Conservation (phyloP, 2,113 vertebrate genomes). For the Ivindomyrus marchei region DNA sequence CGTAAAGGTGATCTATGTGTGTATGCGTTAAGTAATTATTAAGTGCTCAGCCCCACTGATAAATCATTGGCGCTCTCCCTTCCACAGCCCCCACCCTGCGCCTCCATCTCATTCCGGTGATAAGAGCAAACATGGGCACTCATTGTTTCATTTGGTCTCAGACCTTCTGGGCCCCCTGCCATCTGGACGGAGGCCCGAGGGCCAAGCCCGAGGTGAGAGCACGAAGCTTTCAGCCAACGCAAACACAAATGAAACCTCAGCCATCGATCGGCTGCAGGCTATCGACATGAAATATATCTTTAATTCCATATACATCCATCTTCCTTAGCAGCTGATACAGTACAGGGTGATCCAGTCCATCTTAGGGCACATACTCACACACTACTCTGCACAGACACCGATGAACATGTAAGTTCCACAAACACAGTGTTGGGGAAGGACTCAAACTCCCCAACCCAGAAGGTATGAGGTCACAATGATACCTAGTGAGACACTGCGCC, state of each 20-base stretch:
- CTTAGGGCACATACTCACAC: neutral
- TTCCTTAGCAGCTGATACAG: neutral
- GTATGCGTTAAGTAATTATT: conserved; percentile 67
- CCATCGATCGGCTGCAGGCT: conserved; percentile 46
- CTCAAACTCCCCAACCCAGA: neutral
- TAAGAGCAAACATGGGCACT: neutral
- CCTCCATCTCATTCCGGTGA: neutral
- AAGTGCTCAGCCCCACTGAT: conserved; percentile 58
- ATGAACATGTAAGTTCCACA: neutral
- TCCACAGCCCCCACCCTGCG: neutral
- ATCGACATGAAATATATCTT: conserved; percentile 51
- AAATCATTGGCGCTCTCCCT: conserved; percentile 50
- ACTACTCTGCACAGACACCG: neutral
- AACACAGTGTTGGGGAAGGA: neutral
- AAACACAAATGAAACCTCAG: conserved; percentile 49
- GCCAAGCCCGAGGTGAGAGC: conserved; percentile 10
- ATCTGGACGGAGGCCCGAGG: conserved; percentile 34
- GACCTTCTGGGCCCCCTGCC: conserved; percentile 22
- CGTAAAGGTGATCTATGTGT: conserved; percentile 64
- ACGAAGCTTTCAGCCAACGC: conserved; percentile 40
- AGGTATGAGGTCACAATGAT: neutral
- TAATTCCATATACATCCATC: neutral
- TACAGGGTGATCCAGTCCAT: neutral
- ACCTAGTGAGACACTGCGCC: neutral
- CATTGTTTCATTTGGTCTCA: conserved; percentile 13